Base-by-base conservation (phyloP, 2,113 vertebrate genomes). In the Lathamus discolor region DNA sequence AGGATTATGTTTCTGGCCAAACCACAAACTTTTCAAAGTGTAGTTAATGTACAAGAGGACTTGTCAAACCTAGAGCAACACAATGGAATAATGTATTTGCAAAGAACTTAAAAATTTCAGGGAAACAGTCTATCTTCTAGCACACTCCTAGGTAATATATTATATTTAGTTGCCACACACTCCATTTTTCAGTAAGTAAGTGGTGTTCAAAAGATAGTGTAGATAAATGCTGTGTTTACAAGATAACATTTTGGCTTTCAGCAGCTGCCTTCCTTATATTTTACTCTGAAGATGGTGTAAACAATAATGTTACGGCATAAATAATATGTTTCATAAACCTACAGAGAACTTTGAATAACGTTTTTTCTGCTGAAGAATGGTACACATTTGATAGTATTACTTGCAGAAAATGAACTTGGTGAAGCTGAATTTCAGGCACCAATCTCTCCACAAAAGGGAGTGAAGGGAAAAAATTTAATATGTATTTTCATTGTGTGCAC, bases 191-290 rank as follows among this genome's bases (percentile, higher is more conserved):
- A 87, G 37, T 11, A 94, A 94, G 81, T 87, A 75, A 96, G 88
- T 68, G 28, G 51, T 61, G 85, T 96, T 96, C 62, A 70, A 66
- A 87, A 88, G 41, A 33, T 44, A 37, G 15, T 28, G 20, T 54
- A 77, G 81, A 92, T 70, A 94, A 92, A 83, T 81, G 17, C 72
- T 95, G 93, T 90, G 91, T 92, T 95, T 82, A 70, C 48, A 48
- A 81, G 43, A 90, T 91, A 95, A 83, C 23, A 57, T 64, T 76
- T 37, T 70, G 49, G 10, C 51, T 87, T 97, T 79, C 83, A 75
- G 73, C 37, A 83, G 17, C 52, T 68, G 18, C 39, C 48, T 91
- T 68, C 49, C 51, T 70, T 75, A 39, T 55, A 39, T 52, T 84
- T 35, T 77, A 33, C 33, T 92, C 54, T 78, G 44, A 84, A 91